Evolutionary conservation across 35 echinoderm and acorn worm genomes (phyloP), one percentile per base, ranked within the genome.

Genomic region (Eucidaris tribuloides): DNA sequence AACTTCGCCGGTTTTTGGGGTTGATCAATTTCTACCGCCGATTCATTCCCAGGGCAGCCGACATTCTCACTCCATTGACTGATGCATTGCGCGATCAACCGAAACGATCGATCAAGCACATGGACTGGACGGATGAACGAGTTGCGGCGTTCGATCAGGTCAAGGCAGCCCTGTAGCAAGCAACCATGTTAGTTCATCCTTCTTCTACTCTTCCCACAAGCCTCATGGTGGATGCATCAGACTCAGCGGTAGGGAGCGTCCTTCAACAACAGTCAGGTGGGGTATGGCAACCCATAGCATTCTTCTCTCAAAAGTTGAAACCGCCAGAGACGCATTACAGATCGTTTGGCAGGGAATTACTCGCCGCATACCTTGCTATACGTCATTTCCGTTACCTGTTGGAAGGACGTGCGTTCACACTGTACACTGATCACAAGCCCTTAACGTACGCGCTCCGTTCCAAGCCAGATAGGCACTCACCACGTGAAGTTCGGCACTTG

Each of bases 351-450:
- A 65, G 2, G 17, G 83, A 85, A 55, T 25, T 85, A 17, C 42
- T 85, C 7, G 66, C 68, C 35, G 39, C 78, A 17, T 86, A 86
- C 49, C 62, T 86, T 6, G 46, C 68, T 41, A 77, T 86, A 58
- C 65, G 84, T 2, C 46, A 86, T 58, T 86, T 58, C 44, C 28
- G 71, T 39, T 71, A 86, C 37, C 5, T 59, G 20, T 33, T 86
- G 4, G 84, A 78, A 41, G 83, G 83, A 19, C 64, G 83, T 28
- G 11, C 15, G 19, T 85, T 85, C 44, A 41, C 31, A n/a, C 17
- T 85, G 15, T 85, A 48, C 2, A 85, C 83, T 31, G 83, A 85
- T 38, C 66, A 85, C 68, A 85, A 85, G 68, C 83, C 65, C 11
- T 31, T 79, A 11, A 49, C 45, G 11, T 78, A 29, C 56, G 83